A percentile compares a stretch with the other conserved stretches of the same genome.
These are phyloP conservation scores for Berghia stephanieae DNA, from an alignment of 1,140 invertebrate species.

Conservation along the genomic window DNA sequence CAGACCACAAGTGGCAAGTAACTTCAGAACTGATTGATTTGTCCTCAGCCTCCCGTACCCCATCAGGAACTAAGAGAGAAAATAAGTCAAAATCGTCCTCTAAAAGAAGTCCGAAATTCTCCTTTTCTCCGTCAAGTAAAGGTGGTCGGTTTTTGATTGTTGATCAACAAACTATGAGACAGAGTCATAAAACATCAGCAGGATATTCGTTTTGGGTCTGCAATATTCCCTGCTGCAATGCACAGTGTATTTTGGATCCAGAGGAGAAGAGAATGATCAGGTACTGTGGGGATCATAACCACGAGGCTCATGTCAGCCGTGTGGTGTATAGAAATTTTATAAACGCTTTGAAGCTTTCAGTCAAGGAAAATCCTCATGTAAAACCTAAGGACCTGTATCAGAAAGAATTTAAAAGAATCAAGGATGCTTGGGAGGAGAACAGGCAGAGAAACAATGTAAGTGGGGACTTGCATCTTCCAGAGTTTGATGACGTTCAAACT, in stretches of 20 bases:
- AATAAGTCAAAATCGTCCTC: background rate
- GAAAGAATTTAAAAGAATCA: conserved; percentile 18
- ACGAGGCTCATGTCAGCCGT: conserved; percentile 23
- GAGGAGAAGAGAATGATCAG: conserved; percentile 17
- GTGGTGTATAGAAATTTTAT: conserved; percentile 29
- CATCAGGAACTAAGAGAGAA: conserved; percentile 15
- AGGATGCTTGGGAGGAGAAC: conserved; percentile 1
- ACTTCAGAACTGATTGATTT: conserved; percentile 29
- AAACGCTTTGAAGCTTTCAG: conserved; percentile 19
- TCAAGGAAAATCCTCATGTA: conserved; percentile 29
- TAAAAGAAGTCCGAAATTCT: background rate
- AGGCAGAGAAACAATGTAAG: background rate
- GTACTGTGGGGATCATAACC: conserved; percentile 21
- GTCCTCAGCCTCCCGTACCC: background rate
- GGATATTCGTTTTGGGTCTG: conserved; percentile 31
- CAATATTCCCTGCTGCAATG: conserved; percentile 30
- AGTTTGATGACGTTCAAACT: conserved; percentile 20
- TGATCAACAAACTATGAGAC: conserved; percentile 19
- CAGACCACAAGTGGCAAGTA: conserved; percentile 28
- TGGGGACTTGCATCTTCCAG: conserved; percentile 20
- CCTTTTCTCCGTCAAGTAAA: conserved; percentile 14
- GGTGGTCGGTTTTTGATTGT: conserved; percentile 18
- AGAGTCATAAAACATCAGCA: conserved; percentile 17
- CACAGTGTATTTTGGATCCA: conserved; percentile 28
- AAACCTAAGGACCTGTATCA: conserved; percentile 31